Evolutionary conservation across 53 echinoderm and acorn worm species (phyloP).

Genomic region (Stichopus horrens): DNA sequence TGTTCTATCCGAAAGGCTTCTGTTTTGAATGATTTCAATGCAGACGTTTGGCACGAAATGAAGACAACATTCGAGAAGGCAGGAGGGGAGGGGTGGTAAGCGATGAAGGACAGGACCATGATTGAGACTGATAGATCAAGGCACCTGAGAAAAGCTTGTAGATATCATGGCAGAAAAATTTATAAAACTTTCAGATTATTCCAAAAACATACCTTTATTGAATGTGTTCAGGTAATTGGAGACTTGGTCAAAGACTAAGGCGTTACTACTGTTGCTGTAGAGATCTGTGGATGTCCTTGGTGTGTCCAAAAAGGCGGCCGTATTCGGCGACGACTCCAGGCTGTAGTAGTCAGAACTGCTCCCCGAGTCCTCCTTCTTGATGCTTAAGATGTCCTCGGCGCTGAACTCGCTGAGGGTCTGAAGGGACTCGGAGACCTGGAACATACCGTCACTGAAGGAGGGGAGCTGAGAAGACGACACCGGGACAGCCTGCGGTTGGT

Average conservation of each 20-base stretch:
- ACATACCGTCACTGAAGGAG: conserved; percentile 81
- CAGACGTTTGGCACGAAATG: too few relatives aligned
- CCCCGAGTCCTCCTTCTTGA: conserved; percentile 88
- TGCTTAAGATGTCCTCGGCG: conserved; percentile 93
- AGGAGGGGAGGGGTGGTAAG: too few relatives aligned
- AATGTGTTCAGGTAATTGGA: conserved; percentile 68
- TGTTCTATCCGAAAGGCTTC: too few relatives aligned
- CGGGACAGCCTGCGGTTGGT: conserved; percentile 98
- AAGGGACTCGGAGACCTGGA: conserved; percentile 89
- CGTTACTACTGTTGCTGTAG: conserved; percentile 64
- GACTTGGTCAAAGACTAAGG: conserved; percentile 82
- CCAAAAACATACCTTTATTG: conserved; percentile 49
- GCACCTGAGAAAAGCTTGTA: too few relatives aligned
- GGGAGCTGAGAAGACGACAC: conserved; percentile 80
- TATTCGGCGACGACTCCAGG: conserved; percentile 82
- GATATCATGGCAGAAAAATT: too few relatives aligned
- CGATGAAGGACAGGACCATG: too few relatives aligned
- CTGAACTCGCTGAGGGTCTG: conserved; percentile 98
- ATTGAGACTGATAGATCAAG: too few relatives aligned
- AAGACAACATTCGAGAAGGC: too few relatives aligned
- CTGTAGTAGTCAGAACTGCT: conserved; percentile 99
- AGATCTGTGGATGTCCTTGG: conserved; percentile 58
- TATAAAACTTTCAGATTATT: not conserved
- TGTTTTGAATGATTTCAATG: too few relatives aligned
- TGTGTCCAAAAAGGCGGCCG: conserved; percentile 69